These are phyloP conservation scores for Pocillopora meandrina DNA, from an alignment of 92 coral and sea anemone species.

Conservation along the genomic window DNA sequence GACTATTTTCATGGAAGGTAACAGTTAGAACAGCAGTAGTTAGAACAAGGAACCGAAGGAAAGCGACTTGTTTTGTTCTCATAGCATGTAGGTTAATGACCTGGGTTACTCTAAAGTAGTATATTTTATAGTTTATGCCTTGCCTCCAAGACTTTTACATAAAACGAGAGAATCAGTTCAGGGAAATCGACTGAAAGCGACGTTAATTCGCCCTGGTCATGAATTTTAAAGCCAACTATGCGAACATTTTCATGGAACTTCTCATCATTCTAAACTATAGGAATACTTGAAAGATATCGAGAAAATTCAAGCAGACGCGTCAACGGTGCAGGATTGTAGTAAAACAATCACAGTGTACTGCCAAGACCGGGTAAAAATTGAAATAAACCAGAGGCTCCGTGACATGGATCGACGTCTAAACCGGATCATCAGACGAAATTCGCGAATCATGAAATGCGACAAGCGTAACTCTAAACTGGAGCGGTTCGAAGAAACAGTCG, in stretches of 20 bases:
- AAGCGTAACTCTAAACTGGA: conserved; percentile 89
- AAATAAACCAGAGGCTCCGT: conserved; percentile 76
- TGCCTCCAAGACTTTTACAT: too few species aligned
- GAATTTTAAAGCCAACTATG: too few species aligned
- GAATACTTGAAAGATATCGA: conserved; percentile 82
- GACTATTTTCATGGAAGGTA: too few species aligned
- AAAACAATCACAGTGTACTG: conserved; percentile 70
- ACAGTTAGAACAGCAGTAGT: too few species aligned
- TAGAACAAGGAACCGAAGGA: too few species aligned
- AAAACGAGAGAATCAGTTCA: too few species aligned
- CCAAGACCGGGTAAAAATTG: conserved; percentile 69
- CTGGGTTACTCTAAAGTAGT: too few species aligned
- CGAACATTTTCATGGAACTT: neutral
- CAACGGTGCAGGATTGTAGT: conserved; percentile 77
- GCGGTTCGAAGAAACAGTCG: conserved; percentile 92
- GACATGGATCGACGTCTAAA: conserved; percentile 83
- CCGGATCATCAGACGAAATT: conserved; percentile 86
- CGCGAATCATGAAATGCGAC: conserved; percentile 93
- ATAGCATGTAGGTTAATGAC: too few species aligned
- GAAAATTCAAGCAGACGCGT: conserved; percentile 76
- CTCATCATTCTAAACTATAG: conserved; percentile 19
- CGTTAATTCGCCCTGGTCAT: too few species aligned
- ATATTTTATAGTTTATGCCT: too few species aligned
- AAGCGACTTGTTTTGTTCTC: too few species aligned
- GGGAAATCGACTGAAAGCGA: too few species aligned